phyloP scores from a whole-genome alignment of 2,797 vertebrate species.

The Xyrichtys novacula region DNA sequence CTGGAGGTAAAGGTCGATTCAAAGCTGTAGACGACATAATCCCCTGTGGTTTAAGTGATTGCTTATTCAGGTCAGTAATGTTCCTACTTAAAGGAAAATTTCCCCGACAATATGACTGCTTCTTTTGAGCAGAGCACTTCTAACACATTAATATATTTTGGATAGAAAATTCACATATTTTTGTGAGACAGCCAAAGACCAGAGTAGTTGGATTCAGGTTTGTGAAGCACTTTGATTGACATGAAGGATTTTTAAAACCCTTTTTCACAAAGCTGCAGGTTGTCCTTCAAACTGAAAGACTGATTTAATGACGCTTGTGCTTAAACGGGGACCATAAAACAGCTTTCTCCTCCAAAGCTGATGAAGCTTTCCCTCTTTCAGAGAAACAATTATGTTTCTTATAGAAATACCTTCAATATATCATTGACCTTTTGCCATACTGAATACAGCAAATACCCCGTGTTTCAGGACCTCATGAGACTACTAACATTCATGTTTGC shows the following conservation, averaged over 20 bases:
- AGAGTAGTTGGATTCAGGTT: constrained; percentile 25
- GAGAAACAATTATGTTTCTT: too few relatives aligned
- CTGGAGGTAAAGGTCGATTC: constrained; percentile 18
- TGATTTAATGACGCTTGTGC: constrained; percentile 12
- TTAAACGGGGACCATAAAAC: too few relatives aligned
- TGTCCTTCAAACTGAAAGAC: constrained; percentile 22
- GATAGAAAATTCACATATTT: background rate
- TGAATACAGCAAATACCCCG: background rate
- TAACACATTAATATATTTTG: background rate
- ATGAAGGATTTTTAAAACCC: constrained; percentile 35
- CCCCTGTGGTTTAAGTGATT: background rate
- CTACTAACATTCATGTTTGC: constrained; percentile 1
- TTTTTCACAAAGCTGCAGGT: constrained; percentile 3
- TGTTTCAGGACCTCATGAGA: background rate
- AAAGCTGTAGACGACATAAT: background rate
- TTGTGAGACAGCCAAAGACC: background rate
- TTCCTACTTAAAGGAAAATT: background rate
- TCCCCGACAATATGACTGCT: background rate
- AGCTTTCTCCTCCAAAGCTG: too few relatives aligned
- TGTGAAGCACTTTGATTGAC: constrained; percentile 24
- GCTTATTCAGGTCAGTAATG: too few relatives aligned
- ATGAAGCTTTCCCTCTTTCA: too few relatives aligned
- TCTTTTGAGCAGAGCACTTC: background rate
- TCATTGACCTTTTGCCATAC: background rate
- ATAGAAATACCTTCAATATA: too few relatives aligned